Evolutionary conservation across 2,113 vertebrate genomes (phyloP), one percentile per base, ranked within the genome.

Genomic region (Brachypodius melanocephalos): DNA sequence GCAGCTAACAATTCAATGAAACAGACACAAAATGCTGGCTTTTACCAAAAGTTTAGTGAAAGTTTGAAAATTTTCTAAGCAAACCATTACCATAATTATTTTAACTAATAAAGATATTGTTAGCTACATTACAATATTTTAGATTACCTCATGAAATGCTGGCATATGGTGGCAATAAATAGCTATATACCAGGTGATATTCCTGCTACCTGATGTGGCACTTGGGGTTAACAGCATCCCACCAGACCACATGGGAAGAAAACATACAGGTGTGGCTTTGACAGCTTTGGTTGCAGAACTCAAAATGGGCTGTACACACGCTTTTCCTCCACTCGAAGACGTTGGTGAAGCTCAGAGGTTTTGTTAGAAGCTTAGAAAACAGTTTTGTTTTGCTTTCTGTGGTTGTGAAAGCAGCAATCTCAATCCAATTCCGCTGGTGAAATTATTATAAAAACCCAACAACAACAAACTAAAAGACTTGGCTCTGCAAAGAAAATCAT

Each of bases 401-500:
- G 71, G 83, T 77, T 85, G 12, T 71, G 66, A 96, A 96, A 68
- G 63, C 58, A 87, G 89, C 78, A 88, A 86, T 96, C 88, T 95
- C 85, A 69, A 88, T 67, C 55, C 66, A 94, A 59, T 91, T 93
- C 62, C 0, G 28, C 69, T 94, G 73, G 73, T 78, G 45, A 94
- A 82, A 77, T 87, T 92, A 93, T 87, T 95, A 63, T 82, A 83
- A 95, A 95, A 94, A 69, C 28, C 9, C 55, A 92, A 63, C 89
- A 95, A 77, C 54, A 96, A 93, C 88, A 93, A 94, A 91, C 58
- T 87, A 22, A 92, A 91, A 90, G 85, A 68, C 54, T 93, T 87
- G 76, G 72, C 58, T 95, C 59, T 96, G 79, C 72, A 96, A 95
- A 95, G 92, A 94, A 95, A 97, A 97, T 97, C 85, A 96, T 93